These are phyloP conservation scores for Eudorcas thomsonii DNA, from an alignment of 2,113 vertebrate genomes.

Conservation along the genomic window DNA sequence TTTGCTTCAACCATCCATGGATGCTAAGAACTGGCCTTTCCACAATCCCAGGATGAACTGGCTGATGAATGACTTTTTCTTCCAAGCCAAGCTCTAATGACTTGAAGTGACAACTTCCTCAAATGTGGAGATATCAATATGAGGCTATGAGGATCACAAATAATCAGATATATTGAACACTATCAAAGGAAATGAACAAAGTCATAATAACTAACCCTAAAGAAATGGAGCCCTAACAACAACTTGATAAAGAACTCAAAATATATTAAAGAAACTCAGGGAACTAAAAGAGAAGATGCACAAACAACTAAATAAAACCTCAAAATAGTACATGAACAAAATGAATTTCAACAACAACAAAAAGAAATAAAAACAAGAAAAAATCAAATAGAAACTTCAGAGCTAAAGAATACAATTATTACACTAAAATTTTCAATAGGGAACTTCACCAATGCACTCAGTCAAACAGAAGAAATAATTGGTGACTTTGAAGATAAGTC, in stretches of 20 bases:
- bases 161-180: neutral
- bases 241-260: neutral
- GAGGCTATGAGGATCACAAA: neutral
- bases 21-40: neutral
- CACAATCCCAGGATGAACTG: neutral
- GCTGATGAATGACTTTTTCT: neutral
- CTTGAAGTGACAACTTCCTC: neutral
- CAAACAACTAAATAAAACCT: neutral
- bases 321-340: neutral
- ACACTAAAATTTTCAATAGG: neutral
- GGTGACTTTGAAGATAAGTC: neutral
- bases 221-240: neutral
- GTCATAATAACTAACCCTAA: neutral
- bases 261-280: neutral
- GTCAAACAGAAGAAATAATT: neutral
- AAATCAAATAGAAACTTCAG: neutral
- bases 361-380: neutral
- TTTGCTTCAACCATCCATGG: neutral
- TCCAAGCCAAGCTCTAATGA: neutral
- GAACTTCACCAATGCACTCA: neutral
- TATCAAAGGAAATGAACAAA: neutral
- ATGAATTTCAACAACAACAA: neutral
- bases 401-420: neutral
- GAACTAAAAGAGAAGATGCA: neutral
- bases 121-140: neutral